Conservation (phyloP, 2,113 vertebrate genomes). For the Oxygymnocypris stewartii region DNA sequence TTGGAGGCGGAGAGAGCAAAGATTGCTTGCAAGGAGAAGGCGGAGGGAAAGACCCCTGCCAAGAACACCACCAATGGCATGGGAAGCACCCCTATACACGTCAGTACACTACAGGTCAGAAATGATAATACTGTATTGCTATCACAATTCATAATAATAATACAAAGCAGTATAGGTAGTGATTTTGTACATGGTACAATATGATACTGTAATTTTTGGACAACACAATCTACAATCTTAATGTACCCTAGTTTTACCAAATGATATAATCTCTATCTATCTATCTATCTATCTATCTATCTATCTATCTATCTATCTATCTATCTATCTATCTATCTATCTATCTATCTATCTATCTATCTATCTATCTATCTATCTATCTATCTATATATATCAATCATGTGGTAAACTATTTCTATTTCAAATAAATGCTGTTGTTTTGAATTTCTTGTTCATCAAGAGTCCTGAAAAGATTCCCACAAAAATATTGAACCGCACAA, state of each 20-base stretch:
- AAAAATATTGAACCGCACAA: neutral
- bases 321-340: too few relatives aligned
- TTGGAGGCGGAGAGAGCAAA: conserved; percentile 93
- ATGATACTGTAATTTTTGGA: neutral
- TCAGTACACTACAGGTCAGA: conserved; percentile 95
- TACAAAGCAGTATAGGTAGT: neutral
- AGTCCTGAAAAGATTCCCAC: neutral
- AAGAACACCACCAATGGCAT: conserved; percentile 91
- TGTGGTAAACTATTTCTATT: neutral
- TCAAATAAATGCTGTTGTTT: neutral
- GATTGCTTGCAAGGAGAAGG: conserved; percentile 90
- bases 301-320: too few relatives aligned
- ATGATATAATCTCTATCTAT: neutral
- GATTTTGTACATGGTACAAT: neutral
- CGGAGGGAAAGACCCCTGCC: conserved; percentile 78
- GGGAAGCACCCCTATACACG: conserved; percentile 89
- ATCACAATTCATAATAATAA: neutral
- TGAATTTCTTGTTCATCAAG: neutral
- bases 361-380: neutral
- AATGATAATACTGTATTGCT: neutral
- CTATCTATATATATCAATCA: too few relatives aligned
- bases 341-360: too few relatives aligned
- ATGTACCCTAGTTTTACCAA: neutral
- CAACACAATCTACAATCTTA: neutral
- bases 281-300: neutral